These are phyloP conservation scores for Hycleus phaleratus DNA, from an alignment of 1,140 invertebrate species.

Conservation along the genomic window DNA sequence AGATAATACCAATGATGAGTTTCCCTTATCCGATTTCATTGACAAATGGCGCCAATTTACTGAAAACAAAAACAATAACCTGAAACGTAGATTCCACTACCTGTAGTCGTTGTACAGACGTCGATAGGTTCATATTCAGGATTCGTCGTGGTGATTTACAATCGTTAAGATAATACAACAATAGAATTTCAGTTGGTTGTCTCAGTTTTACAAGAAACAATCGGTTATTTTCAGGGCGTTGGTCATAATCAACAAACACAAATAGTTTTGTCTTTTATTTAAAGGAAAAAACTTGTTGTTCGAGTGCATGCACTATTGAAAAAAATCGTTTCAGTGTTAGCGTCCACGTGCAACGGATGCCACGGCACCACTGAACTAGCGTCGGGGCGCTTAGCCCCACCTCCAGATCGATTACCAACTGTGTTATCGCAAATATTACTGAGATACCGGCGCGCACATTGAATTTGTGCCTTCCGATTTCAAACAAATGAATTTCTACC, in stretches of 20 bases:
- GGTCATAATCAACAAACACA: no score
- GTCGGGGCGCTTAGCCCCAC: constrained; percentile 38
- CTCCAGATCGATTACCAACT: constrained; percentile 41
- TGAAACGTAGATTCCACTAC: background rate
- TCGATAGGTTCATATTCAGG: constrained; percentile 7
- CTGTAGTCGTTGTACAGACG: constrained; percentile 5
- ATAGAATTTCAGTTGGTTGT: no score
- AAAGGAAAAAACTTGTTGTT: no score
- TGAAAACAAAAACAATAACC: background rate
- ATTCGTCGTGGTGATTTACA: background rate
- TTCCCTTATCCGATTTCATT: constrained; percentile 3
- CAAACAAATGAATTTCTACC: constrained; percentile 7
- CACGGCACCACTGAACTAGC: constrained; percentile 43
- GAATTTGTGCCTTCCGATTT: constrained; percentile 3
- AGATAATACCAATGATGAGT: no score
- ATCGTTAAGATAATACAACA: no score
- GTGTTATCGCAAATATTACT: constrained; percentile 37
- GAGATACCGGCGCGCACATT: constrained; percentile 25
- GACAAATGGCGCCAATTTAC: constrained; percentile 1
- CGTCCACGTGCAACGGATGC: constrained; percentile 33
- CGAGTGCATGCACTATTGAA: constrained; percentile 5
- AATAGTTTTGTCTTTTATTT: no score
- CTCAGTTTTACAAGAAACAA: no score
- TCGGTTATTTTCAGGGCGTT: no score
- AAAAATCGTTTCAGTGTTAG: constrained; percentile 1